A percentile compares a stretch with the other conserved stretches of the same genome.
These are phyloP conservation scores for Plumapathes pennacea DNA, from an alignment of 92 coral and sea anemone species.

Conservation along the genomic window DNA sequence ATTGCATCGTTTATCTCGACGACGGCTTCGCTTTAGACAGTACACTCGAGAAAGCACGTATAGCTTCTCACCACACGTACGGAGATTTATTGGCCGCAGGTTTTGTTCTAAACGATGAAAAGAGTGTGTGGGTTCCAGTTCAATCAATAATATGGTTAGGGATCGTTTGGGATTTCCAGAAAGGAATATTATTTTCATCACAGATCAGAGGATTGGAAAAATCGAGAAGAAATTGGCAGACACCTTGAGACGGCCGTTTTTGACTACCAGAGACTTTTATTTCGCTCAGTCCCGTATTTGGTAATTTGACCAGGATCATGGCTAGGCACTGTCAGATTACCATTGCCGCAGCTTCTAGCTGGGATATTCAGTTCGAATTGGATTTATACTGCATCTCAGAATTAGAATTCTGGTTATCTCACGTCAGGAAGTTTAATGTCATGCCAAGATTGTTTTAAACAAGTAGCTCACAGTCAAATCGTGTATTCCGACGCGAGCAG, in stretches of 20 bases:
- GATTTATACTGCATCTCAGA: conserved; percentile 6
- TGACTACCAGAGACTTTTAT: conserved; percentile 13
- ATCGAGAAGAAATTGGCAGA: conserved; percentile 15
- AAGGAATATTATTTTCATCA: conserved; percentile 23
- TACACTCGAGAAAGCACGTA: conserved; percentile 14
- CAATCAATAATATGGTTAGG: conserved; percentile 7
- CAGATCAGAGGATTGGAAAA: conserved; percentile 22
- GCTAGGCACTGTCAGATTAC: conserved; percentile 26
- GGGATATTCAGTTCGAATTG: conserved; percentile 12
- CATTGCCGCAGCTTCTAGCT: conserved; percentile 16
- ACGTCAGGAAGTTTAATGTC: not conserved
- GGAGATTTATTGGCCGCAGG: conserved; percentile 27
- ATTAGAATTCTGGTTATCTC: conserved; percentile 12
- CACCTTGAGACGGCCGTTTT: not conserved
- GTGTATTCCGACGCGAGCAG: conserved; percentile 6
- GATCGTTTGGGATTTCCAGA: conserved; percentile 21
- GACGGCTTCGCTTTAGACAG: conserved; percentile 6
- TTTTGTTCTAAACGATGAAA: conserved; percentile 27
- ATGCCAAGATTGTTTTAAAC: not conserved
- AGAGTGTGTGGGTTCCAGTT: conserved; percentile 24
- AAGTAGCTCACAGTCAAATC: not conserved
- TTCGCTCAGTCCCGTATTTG: conserved; percentile 42
- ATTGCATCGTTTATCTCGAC: conserved; percentile 20
- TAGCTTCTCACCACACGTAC: conserved; percentile 20
- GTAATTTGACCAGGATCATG: conserved; percentile 12